Percentiles rank a stretch among this genome's conserved stretches.
These are phyloP conservation scores for Achlya flavicornis DNA, from an alignment of 2,888 invertebrate genomes.

Conservation along the genomic window DNA sequence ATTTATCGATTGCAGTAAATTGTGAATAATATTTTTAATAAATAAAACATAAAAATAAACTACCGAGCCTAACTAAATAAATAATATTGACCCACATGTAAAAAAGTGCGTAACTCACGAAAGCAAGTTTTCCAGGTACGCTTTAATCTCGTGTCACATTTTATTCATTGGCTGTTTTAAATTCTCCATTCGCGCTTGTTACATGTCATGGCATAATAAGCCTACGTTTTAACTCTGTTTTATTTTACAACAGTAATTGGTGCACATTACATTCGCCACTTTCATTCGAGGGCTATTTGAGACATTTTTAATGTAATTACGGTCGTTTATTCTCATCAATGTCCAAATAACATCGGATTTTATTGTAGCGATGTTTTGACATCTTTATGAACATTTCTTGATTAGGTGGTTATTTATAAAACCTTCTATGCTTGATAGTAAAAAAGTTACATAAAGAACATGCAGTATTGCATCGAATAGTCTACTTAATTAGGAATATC, in stretches of 20 bases:
- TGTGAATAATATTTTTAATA: too few relatives aligned
- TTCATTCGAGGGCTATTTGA: not conserved
- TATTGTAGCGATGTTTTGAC: too few relatives aligned
- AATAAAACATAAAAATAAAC: too few relatives aligned
- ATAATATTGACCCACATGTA: not conserved
- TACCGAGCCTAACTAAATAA: not conserved
- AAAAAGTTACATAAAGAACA: not conserved
- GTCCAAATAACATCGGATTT: too few relatives aligned
- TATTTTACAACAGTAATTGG: not conserved
- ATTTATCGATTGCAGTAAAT: too few relatives aligned
- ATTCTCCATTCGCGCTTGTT: constrained; percentile 6
- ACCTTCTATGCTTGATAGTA: not conserved
- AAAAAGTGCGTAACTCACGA: not conserved
- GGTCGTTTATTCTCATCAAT: too few relatives aligned
- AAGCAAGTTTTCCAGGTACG: not conserved
- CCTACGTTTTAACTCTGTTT: not conserved
- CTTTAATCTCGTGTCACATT: not conserved
- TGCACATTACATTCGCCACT: not conserved
- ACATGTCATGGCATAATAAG: constrained; percentile 1
- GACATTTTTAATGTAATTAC: too few relatives aligned
- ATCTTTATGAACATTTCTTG: not conserved
- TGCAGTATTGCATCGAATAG: not conserved
- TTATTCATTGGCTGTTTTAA: not conserved
- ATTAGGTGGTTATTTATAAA: not conserved
- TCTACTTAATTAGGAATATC: not conserved